Percentiles rank a stretch among this genome's conserved stretches.
Conservation (phyloP, 2,113 vertebrate species). For the Pelecanoides urinatrix region DNA sequence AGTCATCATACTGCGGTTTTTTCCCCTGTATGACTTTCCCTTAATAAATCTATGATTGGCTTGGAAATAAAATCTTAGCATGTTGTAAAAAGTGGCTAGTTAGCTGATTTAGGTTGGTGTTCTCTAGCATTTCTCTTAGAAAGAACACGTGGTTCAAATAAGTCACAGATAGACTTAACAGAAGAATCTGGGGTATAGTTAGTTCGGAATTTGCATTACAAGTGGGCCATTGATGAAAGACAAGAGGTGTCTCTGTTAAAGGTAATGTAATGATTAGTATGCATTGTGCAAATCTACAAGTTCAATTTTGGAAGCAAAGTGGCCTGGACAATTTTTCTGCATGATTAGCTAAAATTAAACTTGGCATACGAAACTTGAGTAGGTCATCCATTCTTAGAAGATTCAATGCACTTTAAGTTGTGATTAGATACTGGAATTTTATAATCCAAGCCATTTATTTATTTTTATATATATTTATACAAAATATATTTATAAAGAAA, state of each 20-base stretch:
- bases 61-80: not conserved
- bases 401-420: not conserved
- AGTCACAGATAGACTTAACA: not conserved
- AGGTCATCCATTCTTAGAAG: not conserved
- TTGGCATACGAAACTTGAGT: not conserved
- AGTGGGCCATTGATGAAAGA: conserved; percentile 1
- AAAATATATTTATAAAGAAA: not conserved
- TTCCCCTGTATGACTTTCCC: not conserved
- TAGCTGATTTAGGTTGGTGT: not conserved
- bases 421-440: not conserved
- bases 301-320: conserved; percentile 11
- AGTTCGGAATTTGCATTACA: conserved; percentile 21
- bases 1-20: not conserved
- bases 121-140: not conserved
- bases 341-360: conserved; percentile 3
- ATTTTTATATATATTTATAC: not conserved
- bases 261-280: not conserved
- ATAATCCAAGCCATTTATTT: not conserved
- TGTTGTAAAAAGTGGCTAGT: not conserved
- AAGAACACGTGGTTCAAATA: not conserved
- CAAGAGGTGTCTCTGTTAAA: not conserved
- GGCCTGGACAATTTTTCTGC: not conserved
- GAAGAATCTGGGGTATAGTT: not conserved
- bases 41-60: not conserved
- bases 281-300: not conserved